Evolutionary conservation across 2,888 invertebrate genomes (phyloP).

Genomic region (Diploptera punctata): DNA sequence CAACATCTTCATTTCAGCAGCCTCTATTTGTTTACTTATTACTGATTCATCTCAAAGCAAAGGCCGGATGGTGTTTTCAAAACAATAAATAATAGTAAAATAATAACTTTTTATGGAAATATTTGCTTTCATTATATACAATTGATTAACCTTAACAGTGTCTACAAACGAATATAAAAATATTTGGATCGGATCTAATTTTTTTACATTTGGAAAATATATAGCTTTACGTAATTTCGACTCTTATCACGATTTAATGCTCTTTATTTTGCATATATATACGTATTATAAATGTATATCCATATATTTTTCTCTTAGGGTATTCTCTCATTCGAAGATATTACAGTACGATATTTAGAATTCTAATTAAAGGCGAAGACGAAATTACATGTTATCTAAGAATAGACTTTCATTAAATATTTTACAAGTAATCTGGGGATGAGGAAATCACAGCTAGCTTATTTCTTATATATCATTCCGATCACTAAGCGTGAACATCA

Average conservation of each 20-base stretch:
- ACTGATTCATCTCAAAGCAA: no score
- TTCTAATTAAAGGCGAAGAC: slow-evolving; percentile 7
- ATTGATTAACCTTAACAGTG: no score
- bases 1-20: no score
- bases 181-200: background rate
- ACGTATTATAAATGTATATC: background rate
- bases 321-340: background rate
- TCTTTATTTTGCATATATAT: background rate
- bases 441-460: background rate
- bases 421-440: background rate
- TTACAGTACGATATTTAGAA: background rate
- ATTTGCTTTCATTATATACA: no score
- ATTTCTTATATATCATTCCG: no score
- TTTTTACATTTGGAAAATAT: background rate
- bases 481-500: no score
- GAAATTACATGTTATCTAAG: no score
- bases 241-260: background rate
- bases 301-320: background rate
- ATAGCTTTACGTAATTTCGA: background rate
- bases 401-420: no score
- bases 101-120: no score
- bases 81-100: no score
- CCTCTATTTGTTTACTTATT: no score
- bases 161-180: background rate
- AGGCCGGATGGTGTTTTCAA: no score